Evolutionary conservation across 2,888 invertebrate genomes (phyloP).

Genomic region (Nudaria mundana): DNA sequence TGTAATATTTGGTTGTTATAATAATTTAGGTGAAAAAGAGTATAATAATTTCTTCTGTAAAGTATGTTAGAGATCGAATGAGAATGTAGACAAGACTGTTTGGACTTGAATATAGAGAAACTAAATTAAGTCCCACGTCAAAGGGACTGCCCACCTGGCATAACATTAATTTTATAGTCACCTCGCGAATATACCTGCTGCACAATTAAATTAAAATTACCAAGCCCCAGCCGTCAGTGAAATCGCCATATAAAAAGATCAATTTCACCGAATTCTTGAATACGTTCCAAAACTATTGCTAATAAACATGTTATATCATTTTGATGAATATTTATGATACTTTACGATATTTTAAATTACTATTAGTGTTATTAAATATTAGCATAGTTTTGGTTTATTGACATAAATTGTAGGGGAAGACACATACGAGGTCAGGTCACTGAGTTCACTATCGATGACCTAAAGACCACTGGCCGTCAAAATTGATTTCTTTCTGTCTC

Average conservation of each 20-base stretch:
- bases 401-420: constrained; percentile 6
- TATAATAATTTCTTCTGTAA: no score
- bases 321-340: constrained; percentile 53
- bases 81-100: no score
- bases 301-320: constrained; percentile 34
- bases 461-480: constrained; percentile 19
- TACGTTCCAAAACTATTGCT: constrained; percentile 32
- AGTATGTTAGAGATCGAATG: no score
- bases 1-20: not conserved
- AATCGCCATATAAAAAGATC: constrained; percentile 37
- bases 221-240: constrained; percentile 20
- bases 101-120: no score
- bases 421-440: constrained; percentile 9
- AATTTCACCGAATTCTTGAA: constrained; percentile 51
- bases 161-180: constrained; percentile 11
- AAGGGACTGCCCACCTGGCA: no score
- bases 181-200: constrained; percentile 17
- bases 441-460: constrained; percentile 20
- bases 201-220: constrained; percentile 31
- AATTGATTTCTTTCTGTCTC: constrained; percentile 22
- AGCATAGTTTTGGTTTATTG: constrained; percentile 13
- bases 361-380: constrained; percentile 16
- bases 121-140: no score
- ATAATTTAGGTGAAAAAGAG: not conserved
- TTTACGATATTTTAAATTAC: constrained; percentile 23